Evolutionary conservation across 2,113 vertebrate species (phyloP).

Genomic region (Embiotoca jacksoni): DNA sequence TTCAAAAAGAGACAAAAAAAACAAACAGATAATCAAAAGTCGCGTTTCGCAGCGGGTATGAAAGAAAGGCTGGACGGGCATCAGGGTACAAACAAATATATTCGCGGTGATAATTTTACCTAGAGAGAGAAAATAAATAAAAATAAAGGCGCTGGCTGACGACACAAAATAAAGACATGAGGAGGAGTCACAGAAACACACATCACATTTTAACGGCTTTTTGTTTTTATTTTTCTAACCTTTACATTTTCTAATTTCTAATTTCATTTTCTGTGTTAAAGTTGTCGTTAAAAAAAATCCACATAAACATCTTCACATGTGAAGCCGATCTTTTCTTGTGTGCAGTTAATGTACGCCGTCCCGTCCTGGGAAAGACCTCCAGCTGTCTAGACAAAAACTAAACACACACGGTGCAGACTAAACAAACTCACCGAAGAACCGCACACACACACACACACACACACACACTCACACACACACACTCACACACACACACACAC

Average conservation of each 20-base stretch:
- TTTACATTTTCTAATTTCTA: too few species aligned
- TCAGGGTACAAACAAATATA: background rate
- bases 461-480: slow-evolving; percentile 36
- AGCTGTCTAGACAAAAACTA: slow-evolving; percentile 72
- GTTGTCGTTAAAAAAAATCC: background rate
- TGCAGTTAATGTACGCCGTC: slow-evolving; percentile 29
- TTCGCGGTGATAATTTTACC: too few species aligned
- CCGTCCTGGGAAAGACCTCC: slow-evolving; percentile 69
- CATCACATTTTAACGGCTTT: background rate
- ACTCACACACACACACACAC: slow-evolving; percentile 32
- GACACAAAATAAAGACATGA: slow-evolving; percentile 25
- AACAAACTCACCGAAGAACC: slow-evolving; percentile 46
- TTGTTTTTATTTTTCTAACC: background rate
- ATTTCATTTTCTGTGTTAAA: too few species aligned
- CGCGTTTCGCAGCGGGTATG: slow-evolving; percentile 51
- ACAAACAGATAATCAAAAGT: background rate
- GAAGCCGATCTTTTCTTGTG: background rate
- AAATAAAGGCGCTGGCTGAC: slow-evolving; percentile 57
- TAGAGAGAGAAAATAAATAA: too few species aligned
- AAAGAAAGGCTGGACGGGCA: slow-evolving; percentile 39
- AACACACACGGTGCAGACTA: slow-evolving; percentile 63
- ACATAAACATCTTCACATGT: background rate
- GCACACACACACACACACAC: slow-evolving; percentile 34
- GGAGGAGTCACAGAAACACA: slow-evolving; percentile 10
- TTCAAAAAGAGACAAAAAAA: slow-evolving; percentile 2